Evolutionary conservation across 2,797 vertebrate species (phyloP).

Genomic region (Staurois parvus): DNA sequence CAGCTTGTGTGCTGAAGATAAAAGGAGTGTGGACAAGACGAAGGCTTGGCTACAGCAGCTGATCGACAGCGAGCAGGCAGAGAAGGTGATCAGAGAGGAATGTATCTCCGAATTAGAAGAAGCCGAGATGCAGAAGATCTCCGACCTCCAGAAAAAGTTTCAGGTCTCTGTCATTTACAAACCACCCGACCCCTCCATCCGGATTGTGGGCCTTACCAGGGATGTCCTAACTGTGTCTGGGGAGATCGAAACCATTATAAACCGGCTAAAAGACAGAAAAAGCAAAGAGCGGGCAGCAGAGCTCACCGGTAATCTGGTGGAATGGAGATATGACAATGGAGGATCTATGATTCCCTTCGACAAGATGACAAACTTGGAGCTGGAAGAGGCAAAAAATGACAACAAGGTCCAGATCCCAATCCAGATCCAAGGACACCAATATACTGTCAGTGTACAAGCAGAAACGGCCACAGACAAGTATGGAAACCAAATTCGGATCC

Average conservation of each 20-base stretch:
- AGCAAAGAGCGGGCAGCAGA: constrained; percentile 73
- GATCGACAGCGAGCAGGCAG: constrained; percentile 76
- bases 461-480: constrained; percentile 69
- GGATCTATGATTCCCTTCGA: constrained; percentile 75
- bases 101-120: constrained; percentile 73
- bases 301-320: constrained; percentile 69
- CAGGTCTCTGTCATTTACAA: constrained; percentile 71
- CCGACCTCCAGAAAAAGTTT: constrained; percentile 75
- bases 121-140: constrained; percentile 70
- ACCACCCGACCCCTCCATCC: constrained; percentile 67
- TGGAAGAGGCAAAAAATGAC: constrained; percentile 77
- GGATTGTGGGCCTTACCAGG: constrained; percentile 77
- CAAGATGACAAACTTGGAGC: constrained; percentile 71
- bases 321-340: constrained; percentile 81
- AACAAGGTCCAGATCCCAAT: constrained; percentile 44
- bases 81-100: constrained; percentile 68
- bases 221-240: constrained; percentile 74
- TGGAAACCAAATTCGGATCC: constrained; percentile 72
- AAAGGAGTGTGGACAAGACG: constrained; percentile 66
- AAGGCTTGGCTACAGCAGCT: constrained; percentile 74
- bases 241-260: constrained; percentile 77
- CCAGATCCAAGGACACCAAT: constrained; percentile 69
- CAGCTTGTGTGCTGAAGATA: constrained; percentile 82
- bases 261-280: constrained; percentile 63
- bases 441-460: constrained; percentile 72